Conservation (phyloP, 2,888 invertebrate genomes). For the Tupiocoris notatus region DNA sequence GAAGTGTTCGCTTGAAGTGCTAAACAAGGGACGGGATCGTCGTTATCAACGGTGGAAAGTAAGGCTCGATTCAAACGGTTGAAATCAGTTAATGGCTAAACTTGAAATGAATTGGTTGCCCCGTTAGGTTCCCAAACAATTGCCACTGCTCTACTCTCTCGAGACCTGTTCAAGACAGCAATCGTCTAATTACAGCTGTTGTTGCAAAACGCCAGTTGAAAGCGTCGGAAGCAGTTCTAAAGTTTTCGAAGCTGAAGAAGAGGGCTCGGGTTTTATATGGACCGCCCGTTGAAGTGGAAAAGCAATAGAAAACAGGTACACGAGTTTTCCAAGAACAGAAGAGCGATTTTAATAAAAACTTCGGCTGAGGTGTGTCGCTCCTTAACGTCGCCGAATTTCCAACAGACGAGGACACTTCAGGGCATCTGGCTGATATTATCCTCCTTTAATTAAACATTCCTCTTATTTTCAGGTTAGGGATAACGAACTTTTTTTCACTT, state of each 20-base stretch:
- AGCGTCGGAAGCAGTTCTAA: neutral
- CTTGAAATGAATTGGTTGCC: conserved; percentile 40
- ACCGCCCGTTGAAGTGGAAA: neutral
- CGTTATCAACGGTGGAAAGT: conserved; percentile 1
- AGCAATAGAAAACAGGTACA: neutral
- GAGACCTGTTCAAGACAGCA: conserved; percentile 37
- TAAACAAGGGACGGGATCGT: neutral
- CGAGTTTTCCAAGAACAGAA: neutral
- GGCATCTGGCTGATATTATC: neutral
- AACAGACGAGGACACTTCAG: neutral
- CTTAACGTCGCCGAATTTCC: neutral
- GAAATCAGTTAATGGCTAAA: conserved; percentile 33
- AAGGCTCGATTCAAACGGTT: neutral
- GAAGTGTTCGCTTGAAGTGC: neutral
- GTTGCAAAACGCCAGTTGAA: neutral
- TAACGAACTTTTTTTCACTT: neutral
- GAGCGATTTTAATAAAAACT: conserved; percentile 22
- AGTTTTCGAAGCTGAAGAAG: neutral
- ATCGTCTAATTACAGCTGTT: conserved; percentile 35
- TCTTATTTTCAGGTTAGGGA: neutral
- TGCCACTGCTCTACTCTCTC: neutral
- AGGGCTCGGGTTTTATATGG: neutral
- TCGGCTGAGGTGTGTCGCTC: neutral
- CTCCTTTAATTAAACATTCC: neutral
- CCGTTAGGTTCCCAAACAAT: conserved; percentile 17